Conservation (phyloP, 2,113 vertebrate genomes). For the Pedionomus torquatus region DNA sequence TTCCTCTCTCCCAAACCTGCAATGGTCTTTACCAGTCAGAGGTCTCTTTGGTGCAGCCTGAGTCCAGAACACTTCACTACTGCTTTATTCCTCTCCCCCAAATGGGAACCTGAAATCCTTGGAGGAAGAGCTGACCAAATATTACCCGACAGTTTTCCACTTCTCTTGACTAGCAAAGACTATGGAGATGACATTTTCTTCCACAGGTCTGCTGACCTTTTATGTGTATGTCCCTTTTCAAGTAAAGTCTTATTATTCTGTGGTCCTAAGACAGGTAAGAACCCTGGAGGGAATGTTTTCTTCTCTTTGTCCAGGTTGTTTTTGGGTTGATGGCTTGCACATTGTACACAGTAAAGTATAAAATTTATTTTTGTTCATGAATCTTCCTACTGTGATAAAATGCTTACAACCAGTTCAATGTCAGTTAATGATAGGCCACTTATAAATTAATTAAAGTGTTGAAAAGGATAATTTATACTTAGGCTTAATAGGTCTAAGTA, state of each 20-base stretch:
- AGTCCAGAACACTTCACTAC: not conserved
- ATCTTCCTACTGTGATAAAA: not conserved
- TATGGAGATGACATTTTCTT: not conserved
- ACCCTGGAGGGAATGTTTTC: not conserved
- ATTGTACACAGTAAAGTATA: not conserved
- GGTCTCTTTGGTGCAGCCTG: not conserved
- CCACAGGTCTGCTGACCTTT: not conserved
- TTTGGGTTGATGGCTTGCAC: not conserved
- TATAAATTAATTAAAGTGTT: constrained; percentile 22
- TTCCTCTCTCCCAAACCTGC: not conserved
- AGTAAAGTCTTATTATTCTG: not conserved
- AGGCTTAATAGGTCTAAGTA: not conserved
- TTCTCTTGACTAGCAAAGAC: not conserved
- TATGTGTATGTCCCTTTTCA: not conserved
- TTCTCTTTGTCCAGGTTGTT: not conserved
- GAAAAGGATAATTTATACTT: constrained; percentile 12
- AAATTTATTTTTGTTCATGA: not conserved
- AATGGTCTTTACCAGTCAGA: not conserved
- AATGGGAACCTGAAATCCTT: not conserved
- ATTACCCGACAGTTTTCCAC: not conserved
- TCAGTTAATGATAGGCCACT: constrained; percentile 5
- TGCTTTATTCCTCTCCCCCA: not conserved
- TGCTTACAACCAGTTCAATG: not conserved
- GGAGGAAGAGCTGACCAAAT: not conserved
- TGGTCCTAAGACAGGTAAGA: not conserved